A percentile compares a stretch with the other conserved stretches of the same genome.
Evolutionary conservation across 2,797 vertebrate species (phyloP).

Genomic region (Muscicapa striata): DNA sequence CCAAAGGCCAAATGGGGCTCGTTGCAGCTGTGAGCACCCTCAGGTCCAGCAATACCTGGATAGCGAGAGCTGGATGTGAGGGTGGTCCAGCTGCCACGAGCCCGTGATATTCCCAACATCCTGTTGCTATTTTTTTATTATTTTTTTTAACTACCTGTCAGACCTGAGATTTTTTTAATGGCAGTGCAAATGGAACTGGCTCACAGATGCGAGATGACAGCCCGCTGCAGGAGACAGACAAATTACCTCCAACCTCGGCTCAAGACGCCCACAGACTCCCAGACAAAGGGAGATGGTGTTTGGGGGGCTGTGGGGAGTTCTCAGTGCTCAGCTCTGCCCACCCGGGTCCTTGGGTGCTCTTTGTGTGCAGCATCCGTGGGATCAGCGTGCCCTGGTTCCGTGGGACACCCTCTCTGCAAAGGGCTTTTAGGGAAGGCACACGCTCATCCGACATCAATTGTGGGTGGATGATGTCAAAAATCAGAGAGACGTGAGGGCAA

Average conservation of each 20-base stretch:
- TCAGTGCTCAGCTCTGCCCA: not conserved
- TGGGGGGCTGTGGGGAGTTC: not conserved
- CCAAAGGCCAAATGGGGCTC: not conserved
- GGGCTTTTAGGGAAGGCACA: not conserved
- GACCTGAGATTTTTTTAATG: conserved; percentile 60
- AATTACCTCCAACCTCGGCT: conserved; percentile 57
- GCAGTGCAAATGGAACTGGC: conserved; percentile 35
- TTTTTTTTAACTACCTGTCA: conserved; percentile 62
- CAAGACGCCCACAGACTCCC: conserved; percentile 19
- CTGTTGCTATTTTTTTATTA: not conserved
- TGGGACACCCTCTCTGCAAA: fast-evolving
- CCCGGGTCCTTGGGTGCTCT: fast-evolving
- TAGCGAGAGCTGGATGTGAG: fast-evolving
- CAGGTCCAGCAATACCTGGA: not conserved
- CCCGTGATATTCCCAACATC: not conserved
- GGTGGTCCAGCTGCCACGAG: fast-evolving
- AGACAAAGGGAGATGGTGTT: not conserved
- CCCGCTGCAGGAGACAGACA: conserved; percentile 71
- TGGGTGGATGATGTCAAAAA: not conserved
- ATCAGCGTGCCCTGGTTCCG: fast-evolving
- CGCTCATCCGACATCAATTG: fast-evolving
- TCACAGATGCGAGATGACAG: conserved; percentile 67
- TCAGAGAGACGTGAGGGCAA: fast-evolving
- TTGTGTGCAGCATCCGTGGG: fast-evolving
- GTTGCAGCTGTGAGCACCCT: fast-evolving